These are phyloP conservation scores for Nerophis ophidion DNA, from an alignment of 2,113 vertebrate genomes.

Conservation along the genomic window DNA sequence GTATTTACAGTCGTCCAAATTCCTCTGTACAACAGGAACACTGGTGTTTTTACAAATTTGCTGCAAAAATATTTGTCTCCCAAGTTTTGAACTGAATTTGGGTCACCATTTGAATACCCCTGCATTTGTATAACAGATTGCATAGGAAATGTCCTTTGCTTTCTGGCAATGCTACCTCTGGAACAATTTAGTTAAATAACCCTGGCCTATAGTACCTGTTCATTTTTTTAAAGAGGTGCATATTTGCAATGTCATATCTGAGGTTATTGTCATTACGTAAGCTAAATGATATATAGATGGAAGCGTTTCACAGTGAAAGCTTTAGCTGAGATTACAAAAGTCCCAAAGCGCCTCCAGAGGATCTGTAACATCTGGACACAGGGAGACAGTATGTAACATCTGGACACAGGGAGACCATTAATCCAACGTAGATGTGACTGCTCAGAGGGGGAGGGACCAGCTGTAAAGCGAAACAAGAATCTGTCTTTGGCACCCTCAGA, in stretches of 20 bases:
- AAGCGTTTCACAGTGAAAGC: constrained; percentile 27
- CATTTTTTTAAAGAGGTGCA: background rate
- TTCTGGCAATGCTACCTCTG: too few relatives aligned
- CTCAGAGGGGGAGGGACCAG: constrained; percentile 20
- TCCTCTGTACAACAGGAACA: too few relatives aligned
- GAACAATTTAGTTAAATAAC: too few relatives aligned
- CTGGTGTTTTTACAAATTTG: too few relatives aligned
- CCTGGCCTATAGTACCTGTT: too few relatives aligned
- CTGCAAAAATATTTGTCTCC: too few relatives aligned
- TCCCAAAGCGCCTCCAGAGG: constrained; percentile 44
- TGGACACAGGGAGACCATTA: constrained; percentile 67
- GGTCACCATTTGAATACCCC: too few relatives aligned
- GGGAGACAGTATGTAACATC: constrained; percentile 64
- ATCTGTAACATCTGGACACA: constrained; percentile 69
- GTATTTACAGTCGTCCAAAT: too few relatives aligned
- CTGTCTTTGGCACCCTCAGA: constrained; percentile 1
- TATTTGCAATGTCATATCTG: background rate
- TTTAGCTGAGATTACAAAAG: constrained; percentile 33
- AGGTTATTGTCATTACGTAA: constrained; percentile 18
- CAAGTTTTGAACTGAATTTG: too few relatives aligned
- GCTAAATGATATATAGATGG: constrained; percentile 20
- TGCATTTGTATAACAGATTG: too few relatives aligned
- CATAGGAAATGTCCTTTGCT: background rate
- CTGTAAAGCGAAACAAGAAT: constrained; percentile 30
- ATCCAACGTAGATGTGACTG: constrained; percentile 57